Conservation (phyloP, 2,113 vertebrate species). For the Ornithorhynchus anatinus region DNA sequence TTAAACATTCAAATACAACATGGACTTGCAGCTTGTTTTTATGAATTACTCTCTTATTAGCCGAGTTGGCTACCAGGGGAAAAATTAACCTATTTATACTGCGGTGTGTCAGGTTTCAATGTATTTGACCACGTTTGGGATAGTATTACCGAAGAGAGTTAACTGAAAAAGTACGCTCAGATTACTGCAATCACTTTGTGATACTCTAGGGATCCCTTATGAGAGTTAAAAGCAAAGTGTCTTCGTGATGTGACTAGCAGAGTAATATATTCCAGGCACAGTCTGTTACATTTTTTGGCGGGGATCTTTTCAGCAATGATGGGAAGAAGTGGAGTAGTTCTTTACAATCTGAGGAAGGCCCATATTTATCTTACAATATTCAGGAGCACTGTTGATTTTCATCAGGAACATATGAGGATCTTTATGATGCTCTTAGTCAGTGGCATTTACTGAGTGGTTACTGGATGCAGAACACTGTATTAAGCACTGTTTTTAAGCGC, state of each 20-base stretch:
- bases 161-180: not conserved
- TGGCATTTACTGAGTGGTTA: no score
- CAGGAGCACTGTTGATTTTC: no score
- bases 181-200: not conserved
- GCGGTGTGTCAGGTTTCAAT: conserved; percentile 6
- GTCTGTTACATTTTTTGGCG: not conserved
- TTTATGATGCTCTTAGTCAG: no score
- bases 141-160: conserved; percentile 6
- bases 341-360: no score
- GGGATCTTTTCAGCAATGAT: not conserved
- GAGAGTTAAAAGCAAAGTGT: not conserved
- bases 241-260: not conserved
- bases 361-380: no score
- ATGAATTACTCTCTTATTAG: conserved; percentile 17
- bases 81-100: conserved; percentile 4
- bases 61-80: not conserved
- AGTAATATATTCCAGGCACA: not conserved
- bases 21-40: conserved; percentile 6
- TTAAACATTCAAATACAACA: conserved; percentile 18
- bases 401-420: no score
- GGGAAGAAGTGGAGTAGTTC: not conserved
- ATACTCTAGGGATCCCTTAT: not conserved
- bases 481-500: no score
- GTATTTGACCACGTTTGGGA: conserved; percentile 12
- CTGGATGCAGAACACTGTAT: no score